Base-by-base conservation (phyloP, 2,888 invertebrate species). In the Drosophila algonquin region DNA sequence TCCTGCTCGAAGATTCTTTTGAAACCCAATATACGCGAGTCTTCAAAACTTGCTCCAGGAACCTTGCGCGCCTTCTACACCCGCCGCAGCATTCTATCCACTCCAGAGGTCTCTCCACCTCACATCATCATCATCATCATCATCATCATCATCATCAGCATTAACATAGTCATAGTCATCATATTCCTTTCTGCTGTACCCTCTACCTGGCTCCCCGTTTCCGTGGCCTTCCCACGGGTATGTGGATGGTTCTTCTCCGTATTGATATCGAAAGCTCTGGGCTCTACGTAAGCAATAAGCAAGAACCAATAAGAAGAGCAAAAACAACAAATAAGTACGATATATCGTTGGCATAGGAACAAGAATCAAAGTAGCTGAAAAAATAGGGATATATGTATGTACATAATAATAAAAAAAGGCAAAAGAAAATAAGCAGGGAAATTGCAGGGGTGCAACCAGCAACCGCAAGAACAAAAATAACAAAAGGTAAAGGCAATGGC, bases 341-440 rank as follows among this genome's bases (percentile, higher is more conserved):
- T 14, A 61, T 40, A 40, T 40, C 40, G 40, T n/a, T 40, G 40
- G 21, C 30, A 72, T 48, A 63, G 53, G 45, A 58, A 44, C 27
- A 47, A 27, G 44, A 50, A 54, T 72, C 70, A 57, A 73, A 79
- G 67, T 80, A 63, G 69, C 81, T 81, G 87, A 65, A 87, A 84
- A 65, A 76, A 64, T 77, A 55, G 57, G 64, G 77, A 80, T 79
- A 45, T 51, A 48, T n/a, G 21, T 21, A 21, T 3, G n/a, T n/a
- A n/a, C n/a, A n/a, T n/a, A n/a, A 21, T 21, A 21, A 47, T 58
- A 32, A 1, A 44, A 60, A 58, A 50, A 44, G 14, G 52, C 59
- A 32, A 50, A 24, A 40, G 27, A 7, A 58, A 50, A 60, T 18
- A 64, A 50, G 57, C 63, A 46, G 32, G 53, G 32, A 46, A 47